Percentiles rank a stretch among this genome's conserved stretches.
Evolutionary conservation across 2,113 vertebrate genomes (phyloP).

Genomic region (Podarcis muralis): DNA sequence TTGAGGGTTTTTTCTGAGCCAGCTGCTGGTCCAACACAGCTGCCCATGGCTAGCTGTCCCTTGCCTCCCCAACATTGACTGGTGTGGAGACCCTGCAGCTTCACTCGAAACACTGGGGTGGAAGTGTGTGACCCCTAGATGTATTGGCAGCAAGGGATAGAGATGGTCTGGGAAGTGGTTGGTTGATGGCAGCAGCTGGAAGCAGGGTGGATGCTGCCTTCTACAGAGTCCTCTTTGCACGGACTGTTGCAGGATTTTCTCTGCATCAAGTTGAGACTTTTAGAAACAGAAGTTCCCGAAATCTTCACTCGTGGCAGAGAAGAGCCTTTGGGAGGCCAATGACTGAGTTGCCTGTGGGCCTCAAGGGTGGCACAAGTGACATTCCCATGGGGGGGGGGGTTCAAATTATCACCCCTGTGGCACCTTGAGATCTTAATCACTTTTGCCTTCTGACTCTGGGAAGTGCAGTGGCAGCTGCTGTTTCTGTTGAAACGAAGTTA

Average conservation of each 20-base stretch:
- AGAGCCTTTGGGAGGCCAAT: not conserved
- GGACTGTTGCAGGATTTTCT: not conserved
- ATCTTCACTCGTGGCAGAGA: not conserved
- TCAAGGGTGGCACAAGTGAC: not conserved
- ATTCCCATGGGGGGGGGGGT: not conserved
- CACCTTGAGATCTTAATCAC: not conserved
- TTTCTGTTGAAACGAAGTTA: not conserved
- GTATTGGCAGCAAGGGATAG: not conserved
- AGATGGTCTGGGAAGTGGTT: not conserved
- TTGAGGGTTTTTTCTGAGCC: not conserved
- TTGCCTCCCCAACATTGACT: not conserved
- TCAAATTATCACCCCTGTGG: not conserved
- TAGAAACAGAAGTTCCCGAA: not conserved
- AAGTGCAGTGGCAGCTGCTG: not conserved
- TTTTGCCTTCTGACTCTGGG: not conserved
- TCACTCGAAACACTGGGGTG: not conserved
- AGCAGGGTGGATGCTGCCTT: not conserved
- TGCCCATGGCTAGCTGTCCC: not conserved
- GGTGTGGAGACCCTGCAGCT: not conserved
- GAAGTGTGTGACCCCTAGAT: not conserved
- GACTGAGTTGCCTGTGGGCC: not conserved
- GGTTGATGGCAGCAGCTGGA: not conserved
- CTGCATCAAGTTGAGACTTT: not conserved
- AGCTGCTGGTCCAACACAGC: not conserved
- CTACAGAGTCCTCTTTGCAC: accelerated